phyloP scores from a whole-genome alignment of 1,140 invertebrate species.

The Argopecten irradians region DNA sequence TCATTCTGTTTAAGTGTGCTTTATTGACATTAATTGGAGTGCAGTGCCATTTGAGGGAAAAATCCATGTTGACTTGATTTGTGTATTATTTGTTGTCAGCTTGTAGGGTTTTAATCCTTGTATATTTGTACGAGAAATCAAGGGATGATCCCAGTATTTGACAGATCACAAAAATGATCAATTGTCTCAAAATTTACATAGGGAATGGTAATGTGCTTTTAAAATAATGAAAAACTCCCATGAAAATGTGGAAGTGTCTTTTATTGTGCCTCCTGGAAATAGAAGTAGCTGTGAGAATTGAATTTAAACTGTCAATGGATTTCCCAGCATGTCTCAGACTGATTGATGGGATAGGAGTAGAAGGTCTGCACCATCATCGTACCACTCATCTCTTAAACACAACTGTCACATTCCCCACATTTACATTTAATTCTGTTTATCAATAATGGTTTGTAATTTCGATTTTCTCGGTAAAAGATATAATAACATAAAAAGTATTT shows the following conservation, averaged over 20 bases:
- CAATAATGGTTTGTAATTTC: neutral
- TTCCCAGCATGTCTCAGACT: neutral
- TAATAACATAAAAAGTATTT: no score
- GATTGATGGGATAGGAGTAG: neutral
- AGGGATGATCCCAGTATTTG: neutral
- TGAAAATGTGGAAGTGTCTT: slow-evolving; percentile 23
- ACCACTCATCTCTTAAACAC: neutral
- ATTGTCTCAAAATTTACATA: neutral
- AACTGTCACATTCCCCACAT: neutral
- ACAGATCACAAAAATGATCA: slow-evolving; percentile 3
- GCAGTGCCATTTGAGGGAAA: neutral
- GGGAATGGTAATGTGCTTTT: slow-evolving; percentile 15
- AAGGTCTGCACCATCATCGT: neutral
- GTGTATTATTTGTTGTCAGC: neutral
- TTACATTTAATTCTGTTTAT: neutral
- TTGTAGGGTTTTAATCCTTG: neutral
- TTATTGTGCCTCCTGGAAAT: neutral
- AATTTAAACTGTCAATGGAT: neutral
- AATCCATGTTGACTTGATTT: neutral
- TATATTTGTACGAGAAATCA: neutral
- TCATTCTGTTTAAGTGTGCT: neutral
- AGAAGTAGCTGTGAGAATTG: slow-evolving; percentile 21
- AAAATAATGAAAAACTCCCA: slow-evolving; percentile 23
- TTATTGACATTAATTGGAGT: slow-evolving; percentile 30
- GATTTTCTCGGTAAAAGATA: neutral